phyloP scores from a whole-genome alignment of 2,113 vertebrate genomes.

The Platycercus adscitus region DNA sequence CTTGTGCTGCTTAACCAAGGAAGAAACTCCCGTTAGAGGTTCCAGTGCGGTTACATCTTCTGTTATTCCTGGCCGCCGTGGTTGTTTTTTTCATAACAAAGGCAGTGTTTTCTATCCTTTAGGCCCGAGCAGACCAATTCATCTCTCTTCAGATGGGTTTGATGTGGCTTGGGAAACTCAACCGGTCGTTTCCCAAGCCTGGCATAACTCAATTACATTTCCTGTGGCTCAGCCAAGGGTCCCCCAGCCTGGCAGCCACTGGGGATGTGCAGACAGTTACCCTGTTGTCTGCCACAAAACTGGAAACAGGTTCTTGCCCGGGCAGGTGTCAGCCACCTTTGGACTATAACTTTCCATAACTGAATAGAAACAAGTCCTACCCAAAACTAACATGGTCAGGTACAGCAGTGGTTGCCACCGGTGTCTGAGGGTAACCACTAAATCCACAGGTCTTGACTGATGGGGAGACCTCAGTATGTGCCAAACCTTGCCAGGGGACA shows the following conservation, averaged over 20 bases:
- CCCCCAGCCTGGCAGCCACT: neutral
- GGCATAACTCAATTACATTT: neutral
- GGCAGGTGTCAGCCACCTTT: neutral
- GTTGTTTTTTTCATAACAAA: conserved; percentile 55
- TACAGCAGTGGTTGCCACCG: neutral
- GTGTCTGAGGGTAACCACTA: neutral
- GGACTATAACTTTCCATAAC: neutral
- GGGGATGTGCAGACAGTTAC: neutral
- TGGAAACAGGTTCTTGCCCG: neutral
- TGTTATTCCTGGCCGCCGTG: neutral
- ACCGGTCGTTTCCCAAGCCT: neutral
- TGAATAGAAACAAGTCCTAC: neutral
- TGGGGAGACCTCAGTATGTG: accelerated
- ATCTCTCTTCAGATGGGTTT: conserved; percentile 34
- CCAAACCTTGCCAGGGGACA: neutral
- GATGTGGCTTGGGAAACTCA: conserved; percentile 57
- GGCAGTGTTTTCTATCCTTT: conserved; percentile 21
- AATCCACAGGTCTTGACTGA: neutral
- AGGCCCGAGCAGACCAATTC: conserved; percentile 12
- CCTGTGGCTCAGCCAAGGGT: neutral
- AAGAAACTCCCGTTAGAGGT: neutral
- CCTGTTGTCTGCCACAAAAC: neutral
- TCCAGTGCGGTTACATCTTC: neutral
- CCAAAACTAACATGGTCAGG: neutral
- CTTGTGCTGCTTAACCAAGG: accelerated